These are phyloP conservation scores for Rhombomys opimus DNA, from an alignment of 2,113 vertebrate genomes.

Conservation along the genomic window DNA sequence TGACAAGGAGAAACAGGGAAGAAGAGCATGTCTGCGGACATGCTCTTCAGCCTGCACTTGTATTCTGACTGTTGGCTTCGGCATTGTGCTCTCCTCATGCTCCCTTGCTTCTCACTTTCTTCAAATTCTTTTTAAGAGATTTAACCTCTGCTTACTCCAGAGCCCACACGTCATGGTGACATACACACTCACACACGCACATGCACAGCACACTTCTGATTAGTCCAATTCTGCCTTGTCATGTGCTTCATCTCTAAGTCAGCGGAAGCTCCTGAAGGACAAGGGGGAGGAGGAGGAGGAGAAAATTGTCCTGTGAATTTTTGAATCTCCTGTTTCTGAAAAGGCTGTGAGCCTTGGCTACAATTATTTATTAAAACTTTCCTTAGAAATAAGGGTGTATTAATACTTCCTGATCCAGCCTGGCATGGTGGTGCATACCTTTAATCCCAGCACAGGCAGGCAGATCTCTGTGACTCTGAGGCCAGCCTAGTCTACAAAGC, in stretches of 20 bases:
- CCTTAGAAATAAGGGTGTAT: background rate
- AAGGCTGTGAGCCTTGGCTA: background rate
- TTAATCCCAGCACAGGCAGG: no score
- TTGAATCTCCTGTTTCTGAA: background rate
- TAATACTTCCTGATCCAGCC: background rate
- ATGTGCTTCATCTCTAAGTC: background rate
- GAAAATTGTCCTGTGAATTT: accelerated
- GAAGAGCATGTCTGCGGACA: background rate
- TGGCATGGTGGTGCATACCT: no score
- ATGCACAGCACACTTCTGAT: background rate
- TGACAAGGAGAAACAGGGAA: background rate
- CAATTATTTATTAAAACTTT: background rate
- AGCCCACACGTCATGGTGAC: background rate
- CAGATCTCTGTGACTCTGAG: no score
- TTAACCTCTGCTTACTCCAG: no score
- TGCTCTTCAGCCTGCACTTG: no score
- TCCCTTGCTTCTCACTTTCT: no score
- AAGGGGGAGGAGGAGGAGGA: accelerated
- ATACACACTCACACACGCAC: background rate
- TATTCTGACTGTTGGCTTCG: background rate
- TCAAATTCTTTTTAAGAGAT: background rate
- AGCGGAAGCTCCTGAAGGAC: background rate
- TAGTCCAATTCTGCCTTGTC: background rate
- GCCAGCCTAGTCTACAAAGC: no score
- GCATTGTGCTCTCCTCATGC: accelerated